Evolutionary conservation across 2,797 vertebrate species (phyloP), one percentile per base, ranked within the genome.

Genomic region (Aeoliscus strigatus): DNA sequence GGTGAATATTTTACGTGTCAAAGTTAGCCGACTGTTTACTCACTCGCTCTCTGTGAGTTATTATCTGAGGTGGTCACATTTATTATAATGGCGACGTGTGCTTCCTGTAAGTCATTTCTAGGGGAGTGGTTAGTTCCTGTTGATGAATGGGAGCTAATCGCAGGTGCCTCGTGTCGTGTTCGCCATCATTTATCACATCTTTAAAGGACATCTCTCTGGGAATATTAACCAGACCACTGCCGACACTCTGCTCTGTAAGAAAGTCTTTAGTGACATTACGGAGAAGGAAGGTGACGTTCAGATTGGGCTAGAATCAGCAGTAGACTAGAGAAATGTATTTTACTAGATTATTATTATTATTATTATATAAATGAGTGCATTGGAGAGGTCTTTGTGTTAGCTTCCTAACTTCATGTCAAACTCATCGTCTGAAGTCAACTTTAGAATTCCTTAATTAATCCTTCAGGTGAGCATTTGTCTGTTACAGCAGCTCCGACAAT

Each of bases 131-230:
- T 58, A 42, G 48, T 45, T 52, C 33, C 45, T 25, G 54, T 43
- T 75, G 72, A 78, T 78, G 60, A 70, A 75, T 75, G 71, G 60
- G 33, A 10, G 75, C 62, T 75, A 73, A 78, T 75, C 54, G 54
- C 57, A 52, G 62, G 48, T 54, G 75, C 60, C 71, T 55, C 52
- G 38, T 15, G n/a, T 31, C 4, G 23, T 3, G 45, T 36, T 60
- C 30, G 25, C 38, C 3, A 34, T 66, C 72, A 66, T 78, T 53
- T 28, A 64, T 78, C 72, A 73, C 50, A 41, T 70, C 51, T 70
- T 58, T 75, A 68, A 70, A 67, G 54, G 45, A 68, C 51, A 41
- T 70, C 69, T 60, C 66, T 53, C 9, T 1, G 63, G 71, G 71
- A 70, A 66, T 63, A 73, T 73, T 70, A 70, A 66, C 63, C 62